Evolutionary conservation across 2,888 invertebrate species (phyloP).

Genomic region (Margaritifera margaritifera): DNA sequence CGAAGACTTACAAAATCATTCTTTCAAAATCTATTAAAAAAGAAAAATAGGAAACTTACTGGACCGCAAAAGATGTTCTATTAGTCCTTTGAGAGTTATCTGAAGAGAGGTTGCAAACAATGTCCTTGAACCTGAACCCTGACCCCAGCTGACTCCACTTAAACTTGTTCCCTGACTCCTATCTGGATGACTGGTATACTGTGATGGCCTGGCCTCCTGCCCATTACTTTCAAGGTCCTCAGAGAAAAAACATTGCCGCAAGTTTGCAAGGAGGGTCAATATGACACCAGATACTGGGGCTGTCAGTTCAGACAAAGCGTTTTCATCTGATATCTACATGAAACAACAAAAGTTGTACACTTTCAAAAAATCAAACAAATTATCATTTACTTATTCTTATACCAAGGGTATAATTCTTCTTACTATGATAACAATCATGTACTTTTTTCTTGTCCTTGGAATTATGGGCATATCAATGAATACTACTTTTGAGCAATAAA

Average conservation of each 20-base stretch:
- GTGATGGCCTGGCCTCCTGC: slow-evolving; percentile 27
- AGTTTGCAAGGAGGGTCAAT: slow-evolving; percentile 83
- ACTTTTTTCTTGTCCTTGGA: too few species aligned
- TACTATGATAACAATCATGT: too few species aligned
- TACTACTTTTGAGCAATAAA: too few species aligned
- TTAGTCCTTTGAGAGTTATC: slow-evolving; percentile 78
- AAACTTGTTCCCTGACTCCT: slow-evolving; percentile 24
- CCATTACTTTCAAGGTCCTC: slow-evolving; percentile 28
- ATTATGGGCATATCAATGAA: too few species aligned
- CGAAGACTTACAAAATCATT: neutral
- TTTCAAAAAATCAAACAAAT: too few species aligned
- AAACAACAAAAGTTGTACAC: neutral
- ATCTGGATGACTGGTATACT: slow-evolving; percentile 78
- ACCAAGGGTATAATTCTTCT: too few species aligned
- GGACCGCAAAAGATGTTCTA: slow-evolving; percentile 88
- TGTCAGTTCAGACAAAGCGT: slow-evolving; percentile 85
- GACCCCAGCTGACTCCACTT: slow-evolving; percentile 41
- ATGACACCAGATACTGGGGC: slow-evolving; percentile 86
- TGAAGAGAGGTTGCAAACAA: slow-evolving; percentile 70
- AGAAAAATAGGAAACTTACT: slow-evolving; percentile 73
- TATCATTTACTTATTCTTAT: too few species aligned
- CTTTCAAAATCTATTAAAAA: neutral
- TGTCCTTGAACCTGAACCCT: slow-evolving; percentile 60
- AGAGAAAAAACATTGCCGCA: slow-evolving; percentile 76
- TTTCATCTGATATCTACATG: slow-evolving; percentile 72